Base-by-base conservation (phyloP, 2,797 vertebrate genomes). In the Jordanella pulchra region DNA sequence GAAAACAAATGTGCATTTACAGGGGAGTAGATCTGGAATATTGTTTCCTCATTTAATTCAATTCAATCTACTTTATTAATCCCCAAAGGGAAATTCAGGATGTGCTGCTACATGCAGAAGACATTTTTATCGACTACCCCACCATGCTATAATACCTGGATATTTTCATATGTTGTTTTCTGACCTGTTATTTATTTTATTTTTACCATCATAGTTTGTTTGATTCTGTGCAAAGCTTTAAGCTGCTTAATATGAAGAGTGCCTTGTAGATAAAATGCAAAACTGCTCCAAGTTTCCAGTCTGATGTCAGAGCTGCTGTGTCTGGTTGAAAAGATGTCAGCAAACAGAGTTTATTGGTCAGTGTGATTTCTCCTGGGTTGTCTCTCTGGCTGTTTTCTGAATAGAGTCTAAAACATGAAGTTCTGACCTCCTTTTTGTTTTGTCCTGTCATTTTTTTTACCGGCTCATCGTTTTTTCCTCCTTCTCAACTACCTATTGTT, bases 401-500 rank as follows among this genome's bases (percentile, higher is more conserved):
- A 48, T 21, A 6, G 13, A 1, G 0, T 42, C 32, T 63, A n/a
- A 61, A 63, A 63, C n/a, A 13, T 7, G n/a, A 61, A 42, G 60
- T 21, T 63, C 11, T 39, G n/a, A 44, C 13, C 12, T 63, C 35
- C 35, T 39, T 21, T 21, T 42, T 44, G 4, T 61, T 61, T 18
- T 39, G 35, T 39, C n/a, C n/a, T n/a, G 21, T n/a, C 60, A n/a
- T n/a, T 61, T 39, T 1, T 25, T 44, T 63, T 42, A 35, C 23
- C 7, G 48, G 4, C 48, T 50, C 7, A 18, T 61, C 23, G 13
- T 39, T 10, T 61, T 39, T 18, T n/a, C 23, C 21, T 4, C 18
- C 58, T 39, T 9, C 35, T 39, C 32, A 61, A 23, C 44, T 58
- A 65, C 67, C 71, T 63, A 23, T 53, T 44, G 53, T 48, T 81